phyloP scores from a whole-genome alignment of 1,140 invertebrate genomes.

The Zaprionus taronus region DNA sequence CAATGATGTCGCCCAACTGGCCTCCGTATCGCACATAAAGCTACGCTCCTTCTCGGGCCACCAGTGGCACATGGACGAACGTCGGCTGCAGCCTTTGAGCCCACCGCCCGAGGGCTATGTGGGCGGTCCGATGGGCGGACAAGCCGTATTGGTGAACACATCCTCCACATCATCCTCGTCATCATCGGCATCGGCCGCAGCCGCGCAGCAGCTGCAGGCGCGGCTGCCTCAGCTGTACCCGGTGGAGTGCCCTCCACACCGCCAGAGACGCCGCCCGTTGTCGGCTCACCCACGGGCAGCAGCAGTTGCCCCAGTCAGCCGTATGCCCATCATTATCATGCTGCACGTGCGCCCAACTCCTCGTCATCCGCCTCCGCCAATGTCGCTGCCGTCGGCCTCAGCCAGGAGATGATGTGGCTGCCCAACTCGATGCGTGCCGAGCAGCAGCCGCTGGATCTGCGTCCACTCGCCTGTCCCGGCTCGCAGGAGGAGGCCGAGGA shows the following conservation, averaged over 20 bases:
- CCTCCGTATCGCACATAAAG: slow-evolving; percentile 70
- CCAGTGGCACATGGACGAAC: slow-evolving; percentile 85
- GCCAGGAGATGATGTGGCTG: slow-evolving; percentile 91
- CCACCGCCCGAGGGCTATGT: slow-evolving; percentile 86
- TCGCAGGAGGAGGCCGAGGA: slow-evolving; percentile 85
- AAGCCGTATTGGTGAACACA: slow-evolving; percentile 80
- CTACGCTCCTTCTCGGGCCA: slow-evolving; percentile 71
- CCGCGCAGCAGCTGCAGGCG: slow-evolving; percentile 36
- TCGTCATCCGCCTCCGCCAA: slow-evolving; percentile 84
- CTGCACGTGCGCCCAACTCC: slow-evolving; percentile 62
- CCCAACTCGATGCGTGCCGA: slow-evolving; percentile 89
- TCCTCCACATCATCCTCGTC: slow-evolving; percentile 47
- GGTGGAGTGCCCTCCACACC: slow-evolving; percentile 83
- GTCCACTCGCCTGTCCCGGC: slow-evolving; percentile 88
- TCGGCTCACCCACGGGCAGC: slow-evolving; percentile 80
- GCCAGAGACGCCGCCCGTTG: slow-evolving; percentile 81
- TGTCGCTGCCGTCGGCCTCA: slow-evolving; percentile 87
- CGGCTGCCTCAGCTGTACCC: slow-evolving; percentile 62
- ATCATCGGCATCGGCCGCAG: slow-evolving; percentile 33
- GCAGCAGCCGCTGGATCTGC: slow-evolving; percentile 91
- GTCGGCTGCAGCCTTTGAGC: slow-evolving; percentile 86
- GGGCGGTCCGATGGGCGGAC: slow-evolving; percentile 83
- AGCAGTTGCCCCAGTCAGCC: slow-evolving; percentile 73
- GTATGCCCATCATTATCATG: slow-evolving; percentile 78
- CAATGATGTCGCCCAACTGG: slow-evolving; percentile 54